Percentiles rank a stretch among this genome's conserved stretches.
Conservation (phyloP, 1,140 invertebrate species). For the Drosophila teissieri region DNA sequence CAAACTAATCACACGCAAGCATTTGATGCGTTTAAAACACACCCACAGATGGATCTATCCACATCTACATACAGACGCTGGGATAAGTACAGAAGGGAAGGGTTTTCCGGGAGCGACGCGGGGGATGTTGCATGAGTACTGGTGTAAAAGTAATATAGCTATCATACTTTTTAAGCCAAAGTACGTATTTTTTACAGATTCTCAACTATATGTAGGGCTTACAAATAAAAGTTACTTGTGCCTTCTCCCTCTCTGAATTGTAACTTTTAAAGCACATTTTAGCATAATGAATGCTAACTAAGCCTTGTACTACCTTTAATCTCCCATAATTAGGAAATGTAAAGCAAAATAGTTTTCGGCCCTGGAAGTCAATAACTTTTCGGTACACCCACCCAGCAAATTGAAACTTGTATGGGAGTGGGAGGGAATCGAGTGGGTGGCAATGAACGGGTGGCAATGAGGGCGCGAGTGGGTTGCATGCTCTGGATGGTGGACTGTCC, state of each 20-base stretch:
- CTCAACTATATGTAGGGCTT: too few relatives aligned
- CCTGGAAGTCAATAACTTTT: background rate
- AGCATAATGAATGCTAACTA: too few relatives aligned
- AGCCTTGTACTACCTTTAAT: too few relatives aligned
- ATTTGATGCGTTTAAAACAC: conserved; percentile 81
- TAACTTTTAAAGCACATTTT: too few relatives aligned
- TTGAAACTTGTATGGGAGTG: conserved; percentile 1
- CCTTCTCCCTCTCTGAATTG: too few relatives aligned
- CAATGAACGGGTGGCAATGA: conserved; percentile 3
- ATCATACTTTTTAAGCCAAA: background rate
- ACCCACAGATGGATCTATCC: conserved; percentile 15
- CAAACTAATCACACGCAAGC: conserved; percentile 81
- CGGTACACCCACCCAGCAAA: conserved; percentile 4
- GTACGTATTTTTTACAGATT: too few relatives aligned
- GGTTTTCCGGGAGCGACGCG: background rate
- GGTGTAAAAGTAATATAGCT: background rate
- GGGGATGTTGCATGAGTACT: background rate
- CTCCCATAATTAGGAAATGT: too few relatives aligned
- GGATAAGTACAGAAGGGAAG: conserved; percentile 6
- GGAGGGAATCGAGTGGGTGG: conserved; percentile 4
- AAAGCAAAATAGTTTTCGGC: too few relatives aligned
- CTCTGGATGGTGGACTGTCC: conserved; percentile 15
- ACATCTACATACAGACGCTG: conserved; percentile 17
- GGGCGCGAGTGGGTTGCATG: conserved; percentile 13
- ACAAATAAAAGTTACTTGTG: too few relatives aligned